Conservation (phyloP, 2,797 vertebrate species). For the Acipenser transmontanus region DNA sequence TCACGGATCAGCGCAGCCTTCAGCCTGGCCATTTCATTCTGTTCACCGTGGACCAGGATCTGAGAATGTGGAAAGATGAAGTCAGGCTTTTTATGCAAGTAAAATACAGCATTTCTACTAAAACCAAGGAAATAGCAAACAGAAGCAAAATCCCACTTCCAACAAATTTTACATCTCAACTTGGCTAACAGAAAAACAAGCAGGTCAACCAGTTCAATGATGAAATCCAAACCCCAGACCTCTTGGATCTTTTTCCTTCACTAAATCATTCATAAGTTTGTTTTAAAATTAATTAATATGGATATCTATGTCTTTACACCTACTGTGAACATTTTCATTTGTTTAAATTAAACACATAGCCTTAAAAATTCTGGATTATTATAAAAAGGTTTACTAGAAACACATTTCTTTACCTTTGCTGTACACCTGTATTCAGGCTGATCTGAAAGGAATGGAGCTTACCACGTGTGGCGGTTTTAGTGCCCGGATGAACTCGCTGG, state of each 20-base stretch:
- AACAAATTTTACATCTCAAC: background rate
- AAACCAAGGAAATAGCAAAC: background rate
- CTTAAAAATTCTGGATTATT: too few relatives aligned
- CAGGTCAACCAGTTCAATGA: background rate
- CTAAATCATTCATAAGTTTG: too few relatives aligned
- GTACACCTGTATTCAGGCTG: too few relatives aligned
- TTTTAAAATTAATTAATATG: too few relatives aligned
- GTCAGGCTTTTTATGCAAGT: background rate
- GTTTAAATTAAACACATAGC: too few relatives aligned
- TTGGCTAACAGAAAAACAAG: background rate
- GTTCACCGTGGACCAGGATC: conserved; percentile 92
- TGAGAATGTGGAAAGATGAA: conserved; percentile 29
- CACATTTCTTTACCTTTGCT: too few relatives aligned
- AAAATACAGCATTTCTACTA: background rate
- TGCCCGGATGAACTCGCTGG: conserved; percentile 91
- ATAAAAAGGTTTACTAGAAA: too few relatives aligned
- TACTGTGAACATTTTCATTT: too few relatives aligned
- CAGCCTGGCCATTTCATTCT: conserved; percentile 93
- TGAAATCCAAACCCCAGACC: background rate
- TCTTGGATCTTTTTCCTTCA: too few relatives aligned
- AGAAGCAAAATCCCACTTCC: background rate
- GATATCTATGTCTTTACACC: too few relatives aligned
- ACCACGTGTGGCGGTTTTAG: conserved; percentile 94
- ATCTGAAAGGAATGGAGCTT: conserved; percentile 31
- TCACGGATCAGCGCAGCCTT: conserved; percentile 90